A percentile compares a stretch with the other conserved stretches of the same genome.
Conservation (phyloP, 2,797 vertebrate genomes). For the Myotis vivesi region DNA sequence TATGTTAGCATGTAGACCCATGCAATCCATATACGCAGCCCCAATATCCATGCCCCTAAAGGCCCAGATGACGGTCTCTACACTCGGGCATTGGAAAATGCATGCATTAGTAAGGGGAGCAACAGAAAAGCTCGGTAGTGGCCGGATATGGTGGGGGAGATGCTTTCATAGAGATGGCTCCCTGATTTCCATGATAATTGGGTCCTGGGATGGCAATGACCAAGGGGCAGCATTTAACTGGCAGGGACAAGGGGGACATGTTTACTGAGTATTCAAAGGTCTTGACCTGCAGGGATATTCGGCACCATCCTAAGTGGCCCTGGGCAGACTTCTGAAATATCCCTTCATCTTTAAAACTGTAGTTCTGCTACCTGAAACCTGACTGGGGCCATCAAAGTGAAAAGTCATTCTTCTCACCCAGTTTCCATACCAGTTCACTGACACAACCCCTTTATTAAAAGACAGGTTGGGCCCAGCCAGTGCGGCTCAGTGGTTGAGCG, state of each 20-base stretch:
- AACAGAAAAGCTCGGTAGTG: not conserved
- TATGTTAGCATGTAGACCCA: not conserved
- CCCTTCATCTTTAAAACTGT: not conserved
- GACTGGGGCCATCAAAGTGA: not conserved
- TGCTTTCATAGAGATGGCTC: not conserved
- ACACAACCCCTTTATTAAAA: not conserved
- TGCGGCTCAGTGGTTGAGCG: too few relatives aligned
- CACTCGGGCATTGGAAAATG: not conserved
- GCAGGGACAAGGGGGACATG: not conserved
- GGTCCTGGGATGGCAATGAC: not conserved
- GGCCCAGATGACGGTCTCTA: not conserved
- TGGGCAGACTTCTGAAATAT: not conserved
- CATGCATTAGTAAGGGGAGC: not conserved
- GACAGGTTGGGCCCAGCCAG: not conserved
- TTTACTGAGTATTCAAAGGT: not conserved
- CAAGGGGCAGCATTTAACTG: not conserved
- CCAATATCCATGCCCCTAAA: not conserved
- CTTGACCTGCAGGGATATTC: not conserved
- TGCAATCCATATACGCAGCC: not conserved
- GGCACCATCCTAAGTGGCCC: not conserved
- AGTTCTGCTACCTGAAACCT: not conserved
- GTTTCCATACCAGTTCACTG: not conserved
- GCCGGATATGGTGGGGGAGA: not conserved
- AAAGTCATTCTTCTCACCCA: not conserved
- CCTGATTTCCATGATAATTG: not conserved